These are phyloP conservation scores for Actinemys pallida DNA, from an alignment of 2,113 vertebrate species.

Conservation along the genomic window DNA sequence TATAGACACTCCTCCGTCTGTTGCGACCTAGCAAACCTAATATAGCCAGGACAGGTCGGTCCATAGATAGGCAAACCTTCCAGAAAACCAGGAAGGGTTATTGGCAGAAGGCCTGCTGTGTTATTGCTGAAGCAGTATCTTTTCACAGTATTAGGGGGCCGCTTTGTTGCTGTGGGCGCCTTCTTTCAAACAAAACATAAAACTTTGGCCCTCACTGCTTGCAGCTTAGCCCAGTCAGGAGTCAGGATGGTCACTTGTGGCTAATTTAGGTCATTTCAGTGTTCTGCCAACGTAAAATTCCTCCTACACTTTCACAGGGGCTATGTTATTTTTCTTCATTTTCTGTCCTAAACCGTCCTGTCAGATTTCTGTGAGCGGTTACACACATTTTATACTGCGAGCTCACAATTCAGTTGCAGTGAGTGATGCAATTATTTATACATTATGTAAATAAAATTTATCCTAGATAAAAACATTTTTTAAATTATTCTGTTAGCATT, in stretches of 20 bases:
- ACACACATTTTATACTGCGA: neutral
- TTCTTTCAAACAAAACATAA: neutral
- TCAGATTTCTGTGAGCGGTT: neutral
- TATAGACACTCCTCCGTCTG: neutral
- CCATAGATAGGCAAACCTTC: neutral
- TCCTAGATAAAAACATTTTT: neutral
- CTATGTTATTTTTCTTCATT: rapidly evolving
- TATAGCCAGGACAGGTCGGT: neutral
- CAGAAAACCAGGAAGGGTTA: neutral
- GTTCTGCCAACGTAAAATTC: neutral
- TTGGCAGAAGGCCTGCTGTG: neutral
- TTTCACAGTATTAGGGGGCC: neutral
- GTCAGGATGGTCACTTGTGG: neutral
- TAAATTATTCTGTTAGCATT: rapidly evolving
- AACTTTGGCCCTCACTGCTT: neutral
- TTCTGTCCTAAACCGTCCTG: neutral
- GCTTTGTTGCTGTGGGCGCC: neutral
- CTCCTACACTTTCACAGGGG: rapidly evolving
- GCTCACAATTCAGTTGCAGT: neutral
- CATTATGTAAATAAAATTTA: neutral
- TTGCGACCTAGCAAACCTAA: no score
- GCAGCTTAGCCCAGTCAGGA: neutral
- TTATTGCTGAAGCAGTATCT: neutral
- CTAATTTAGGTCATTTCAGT: neutral
- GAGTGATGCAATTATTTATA: neutral